Conservation (phyloP, 2,113 vertebrate species). For the Sturnira hondurensis region DNA sequence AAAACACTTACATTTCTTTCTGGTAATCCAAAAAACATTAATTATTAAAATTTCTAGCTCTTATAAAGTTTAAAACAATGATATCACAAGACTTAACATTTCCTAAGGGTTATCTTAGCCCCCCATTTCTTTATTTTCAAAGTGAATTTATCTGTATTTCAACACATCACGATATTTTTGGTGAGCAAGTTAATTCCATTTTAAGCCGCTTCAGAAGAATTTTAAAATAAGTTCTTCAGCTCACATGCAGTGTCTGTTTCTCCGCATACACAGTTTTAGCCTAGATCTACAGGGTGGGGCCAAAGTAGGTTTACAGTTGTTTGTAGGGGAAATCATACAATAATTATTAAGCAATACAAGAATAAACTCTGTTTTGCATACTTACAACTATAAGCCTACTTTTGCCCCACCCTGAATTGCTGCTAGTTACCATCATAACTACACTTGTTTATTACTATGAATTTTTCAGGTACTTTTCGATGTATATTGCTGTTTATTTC, state of each 20-base stretch:
- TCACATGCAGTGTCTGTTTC: constrained; percentile 1
- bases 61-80: neutral
- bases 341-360: neutral
- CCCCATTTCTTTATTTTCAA: constrained; percentile 10
- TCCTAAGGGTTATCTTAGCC: neutral
- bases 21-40: neutral
- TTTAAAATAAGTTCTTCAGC: neutral
- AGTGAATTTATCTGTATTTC: neutral
- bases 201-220: neutral
- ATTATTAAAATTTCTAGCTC: constrained; percentile 20
- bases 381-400: neutral
- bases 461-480: neutral
- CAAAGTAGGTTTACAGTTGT: neutral
- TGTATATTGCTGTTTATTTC: neutral
- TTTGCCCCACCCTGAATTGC: neutral
- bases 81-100: neutral
- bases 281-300: neutral
- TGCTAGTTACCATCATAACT: neutral
- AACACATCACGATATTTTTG: neutral
- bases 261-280: neutral
- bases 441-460: neutral
- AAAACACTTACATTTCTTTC: neutral
- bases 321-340: neutral
- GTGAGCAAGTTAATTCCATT: constrained; percentile 7
- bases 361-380: neutral